Evolutionary conservation across 2,113 vertebrate genomes (phyloP).

Genomic region (Glaucidium brasilianum): DNA sequence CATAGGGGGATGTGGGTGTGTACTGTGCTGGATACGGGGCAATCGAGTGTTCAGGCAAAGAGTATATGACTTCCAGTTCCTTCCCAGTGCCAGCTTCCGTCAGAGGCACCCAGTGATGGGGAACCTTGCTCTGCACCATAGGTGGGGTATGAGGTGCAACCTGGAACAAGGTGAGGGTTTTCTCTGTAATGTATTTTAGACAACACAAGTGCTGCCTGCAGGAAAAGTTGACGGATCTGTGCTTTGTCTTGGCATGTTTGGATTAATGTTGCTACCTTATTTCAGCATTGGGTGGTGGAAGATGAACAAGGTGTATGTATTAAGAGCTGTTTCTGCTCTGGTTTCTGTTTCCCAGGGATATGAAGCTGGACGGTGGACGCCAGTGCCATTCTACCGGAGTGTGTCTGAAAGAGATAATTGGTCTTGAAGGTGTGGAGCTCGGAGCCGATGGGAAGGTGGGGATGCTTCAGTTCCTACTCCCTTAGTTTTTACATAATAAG

Average conservation of each 20-base stretch:
- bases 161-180: neutral
- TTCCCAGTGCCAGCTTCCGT: neutral
- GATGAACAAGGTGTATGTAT: accelerated
- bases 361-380: constrained; percentile 89
- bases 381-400: constrained; percentile 89
- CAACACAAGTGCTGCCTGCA: neutral
- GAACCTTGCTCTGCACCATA: neutral
- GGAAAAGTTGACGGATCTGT: neutral
- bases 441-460: constrained; percentile 97
- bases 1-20: accelerated
- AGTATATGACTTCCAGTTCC: neutral
- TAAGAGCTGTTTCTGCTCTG: constrained; percentile 17
- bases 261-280: neutral
- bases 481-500: neutral
- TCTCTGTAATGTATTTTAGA: neutral
- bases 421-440: constrained; percentile 96
- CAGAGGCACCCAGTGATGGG: neutral
- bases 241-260: neutral
- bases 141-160: neutral
- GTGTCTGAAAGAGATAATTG: constrained; percentile 92
- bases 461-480: neutral
- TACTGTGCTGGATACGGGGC: accelerated
- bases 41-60: neutral
- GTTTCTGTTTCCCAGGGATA: constrained; percentile 81
- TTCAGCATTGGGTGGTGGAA: neutral